Evolutionary conservation across 2,888 invertebrate species (phyloP).

Genomic region (Andrena camellia): DNA sequence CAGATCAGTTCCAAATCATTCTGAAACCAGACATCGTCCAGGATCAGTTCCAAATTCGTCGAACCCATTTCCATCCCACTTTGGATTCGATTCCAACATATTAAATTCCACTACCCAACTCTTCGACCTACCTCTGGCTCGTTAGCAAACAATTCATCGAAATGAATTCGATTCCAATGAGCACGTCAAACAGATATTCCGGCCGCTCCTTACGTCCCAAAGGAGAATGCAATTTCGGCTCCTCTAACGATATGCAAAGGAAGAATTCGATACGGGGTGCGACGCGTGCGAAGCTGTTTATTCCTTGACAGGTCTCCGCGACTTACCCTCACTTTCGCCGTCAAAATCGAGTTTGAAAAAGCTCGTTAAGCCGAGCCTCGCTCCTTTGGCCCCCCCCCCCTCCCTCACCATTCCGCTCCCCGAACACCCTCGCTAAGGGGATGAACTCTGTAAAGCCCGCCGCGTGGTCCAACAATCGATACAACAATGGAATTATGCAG

Average conservation of each 20-base stretch:
- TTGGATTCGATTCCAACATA: background rate
- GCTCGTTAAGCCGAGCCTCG: constrained; percentile 72
- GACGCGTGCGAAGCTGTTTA: constrained; percentile 51
- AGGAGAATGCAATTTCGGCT: constrained; percentile 14
- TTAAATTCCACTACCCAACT: background rate
- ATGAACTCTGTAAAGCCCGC: constrained; percentile 60
- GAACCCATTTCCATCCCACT: background rate
- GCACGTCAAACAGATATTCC: background rate
- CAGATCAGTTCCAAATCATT: background rate
- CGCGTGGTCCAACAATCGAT: constrained; percentile 68
- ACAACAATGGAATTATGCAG: constrained; percentile 76
- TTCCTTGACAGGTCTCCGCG: constrained; percentile 44
- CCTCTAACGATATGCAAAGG: background rate
- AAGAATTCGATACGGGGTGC: constrained; percentile 11
- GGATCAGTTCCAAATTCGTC: background rate
- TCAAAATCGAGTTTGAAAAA: constrained; percentile 73
- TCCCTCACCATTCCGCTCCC: constrained; percentile 31
- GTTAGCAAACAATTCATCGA: background rate
- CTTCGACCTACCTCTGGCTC: background rate
- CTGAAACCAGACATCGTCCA: background rate
- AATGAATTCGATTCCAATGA: background rate
- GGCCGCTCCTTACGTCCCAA: background rate
- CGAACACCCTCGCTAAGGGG: constrained; percentile 47
- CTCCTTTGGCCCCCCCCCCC: constrained; percentile 29
- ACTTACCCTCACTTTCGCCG: constrained; percentile 53